These are phyloP conservation scores for Pipra filicauda DNA, from an alignment of 2,113 vertebrate genomes.

Conservation along the genomic window DNA sequence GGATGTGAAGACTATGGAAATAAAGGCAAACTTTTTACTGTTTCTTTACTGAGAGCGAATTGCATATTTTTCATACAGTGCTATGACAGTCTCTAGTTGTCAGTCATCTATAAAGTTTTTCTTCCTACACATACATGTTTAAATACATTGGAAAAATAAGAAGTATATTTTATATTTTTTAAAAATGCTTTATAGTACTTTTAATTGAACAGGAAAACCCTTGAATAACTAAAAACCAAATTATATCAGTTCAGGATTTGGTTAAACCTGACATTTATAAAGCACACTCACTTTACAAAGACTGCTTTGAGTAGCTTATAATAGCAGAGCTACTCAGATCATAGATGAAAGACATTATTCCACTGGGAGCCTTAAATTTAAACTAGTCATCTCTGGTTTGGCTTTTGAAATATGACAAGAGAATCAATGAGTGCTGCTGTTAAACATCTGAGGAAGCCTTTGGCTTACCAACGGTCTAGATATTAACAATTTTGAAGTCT, in stretches of 20 bases:
- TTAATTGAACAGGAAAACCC: neutral
- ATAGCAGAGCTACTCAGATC: conserved; percentile 23
- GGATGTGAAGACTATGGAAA: neutral
- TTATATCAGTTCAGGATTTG: neutral
- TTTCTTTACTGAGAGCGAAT: neutral
- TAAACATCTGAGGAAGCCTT: conserved; percentile 10
- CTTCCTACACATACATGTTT: neutral
- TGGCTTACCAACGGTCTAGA: neutral
- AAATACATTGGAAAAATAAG: neutral
- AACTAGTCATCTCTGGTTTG: conserved; percentile 26
- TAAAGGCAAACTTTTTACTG: neutral
- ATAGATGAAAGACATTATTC: conserved; percentile 38
- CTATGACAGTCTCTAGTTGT: neutral
- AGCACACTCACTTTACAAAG: neutral
- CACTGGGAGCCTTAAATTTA: conserved; percentile 41
- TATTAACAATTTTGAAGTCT: conserved; percentile 17
- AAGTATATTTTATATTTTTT: neutral
- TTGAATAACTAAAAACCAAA: neutral
- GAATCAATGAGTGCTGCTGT: conserved; percentile 9
- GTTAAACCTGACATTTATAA: neutral
- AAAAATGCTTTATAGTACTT: neutral
- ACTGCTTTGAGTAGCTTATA: conserved; percentile 19
- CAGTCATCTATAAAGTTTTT: neutral
- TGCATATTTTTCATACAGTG: neutral
- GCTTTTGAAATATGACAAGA: conserved; percentile 27